Conservation (phyloP, 2,888 invertebrate genomes). For the Drosophila borborema region DNA sequence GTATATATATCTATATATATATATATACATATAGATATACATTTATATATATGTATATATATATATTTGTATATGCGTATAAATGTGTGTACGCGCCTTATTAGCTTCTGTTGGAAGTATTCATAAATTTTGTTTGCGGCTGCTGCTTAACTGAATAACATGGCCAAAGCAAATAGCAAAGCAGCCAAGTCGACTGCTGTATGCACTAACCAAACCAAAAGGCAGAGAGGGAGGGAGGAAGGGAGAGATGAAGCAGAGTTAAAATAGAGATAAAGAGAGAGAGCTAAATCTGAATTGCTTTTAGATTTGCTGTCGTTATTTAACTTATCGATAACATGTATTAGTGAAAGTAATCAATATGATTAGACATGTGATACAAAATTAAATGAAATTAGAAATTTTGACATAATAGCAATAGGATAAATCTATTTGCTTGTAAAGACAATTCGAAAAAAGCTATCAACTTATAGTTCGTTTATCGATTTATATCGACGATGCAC, state of each 20-base stretch:
- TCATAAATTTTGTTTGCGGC: slow-evolving; percentile 34
- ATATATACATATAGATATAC: background rate
- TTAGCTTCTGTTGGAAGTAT: slow-evolving; percentile 38
- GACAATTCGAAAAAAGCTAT: background rate
- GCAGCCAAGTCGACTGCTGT: background rate
- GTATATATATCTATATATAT: too few species aligned
- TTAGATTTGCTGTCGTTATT: too few species aligned
- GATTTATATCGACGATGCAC: background rate
- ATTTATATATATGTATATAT: too few species aligned
- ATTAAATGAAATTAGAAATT: too few species aligned
- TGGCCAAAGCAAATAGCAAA: slow-evolving; percentile 20
- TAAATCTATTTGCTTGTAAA: background rate
- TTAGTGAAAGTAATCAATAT: background rate
- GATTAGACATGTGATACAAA: background rate
- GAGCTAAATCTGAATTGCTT: too few species aligned
- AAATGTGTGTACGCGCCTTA: slow-evolving; percentile 24
- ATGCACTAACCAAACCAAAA: background rate
- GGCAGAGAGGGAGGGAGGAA: background rate
- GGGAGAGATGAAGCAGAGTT: background rate
- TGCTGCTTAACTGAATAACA: slow-evolving; percentile 46
- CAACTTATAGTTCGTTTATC: background rate
- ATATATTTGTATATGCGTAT: background rate
- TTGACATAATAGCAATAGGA: too few species aligned
- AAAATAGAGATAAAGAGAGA: background rate
- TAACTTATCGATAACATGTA: background rate